phyloP scores from a whole-genome alignment of 2,888 invertebrate species.

The Galerucella pusilla region DNA sequence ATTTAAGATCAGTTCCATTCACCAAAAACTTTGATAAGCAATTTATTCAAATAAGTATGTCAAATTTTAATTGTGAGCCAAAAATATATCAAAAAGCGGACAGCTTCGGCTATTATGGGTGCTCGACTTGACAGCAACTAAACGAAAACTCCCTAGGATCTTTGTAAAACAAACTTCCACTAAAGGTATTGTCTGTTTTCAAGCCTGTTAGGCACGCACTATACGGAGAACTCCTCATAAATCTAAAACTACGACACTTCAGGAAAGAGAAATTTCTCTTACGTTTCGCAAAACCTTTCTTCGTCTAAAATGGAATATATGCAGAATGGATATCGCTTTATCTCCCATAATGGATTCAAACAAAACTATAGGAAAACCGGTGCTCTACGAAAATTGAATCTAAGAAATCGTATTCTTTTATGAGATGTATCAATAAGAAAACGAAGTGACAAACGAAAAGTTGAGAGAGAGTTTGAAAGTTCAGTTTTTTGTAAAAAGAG shows the following conservation, averaged over 20 bases:
- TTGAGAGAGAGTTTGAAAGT: conserved; percentile 48
- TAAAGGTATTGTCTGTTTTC: conserved; percentile 33
- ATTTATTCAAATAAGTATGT: too few species aligned
- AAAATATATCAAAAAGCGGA: conserved; percentile 8
- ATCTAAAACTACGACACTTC: conserved; percentile 33
- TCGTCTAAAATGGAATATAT: conserved; percentile 26
- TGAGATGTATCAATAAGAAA: conserved; percentile 53
- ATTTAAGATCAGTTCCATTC: too few species aligned
- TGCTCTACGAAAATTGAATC: conserved; percentile 49
- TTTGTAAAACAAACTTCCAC: conserved; percentile 25
- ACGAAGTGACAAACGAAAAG: conserved; percentile 51
- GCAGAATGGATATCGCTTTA: conserved; percentile 33
- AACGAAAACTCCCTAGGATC: conserved; percentile 16
- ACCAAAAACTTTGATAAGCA: too few species aligned
- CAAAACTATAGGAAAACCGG: conserved; percentile 30
- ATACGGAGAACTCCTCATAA: conserved; percentile 31
- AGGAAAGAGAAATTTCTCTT: conserved; percentile 27
- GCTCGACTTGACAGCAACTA: conserved; percentile 16
- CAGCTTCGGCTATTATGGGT: background rate
- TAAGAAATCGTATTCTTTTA: conserved; percentile 50
- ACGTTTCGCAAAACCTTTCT: conserved; percentile 24
- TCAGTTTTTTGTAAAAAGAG: conserved; percentile 46
- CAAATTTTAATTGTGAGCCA: background rate
- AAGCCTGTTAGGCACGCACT: conserved; percentile 37
- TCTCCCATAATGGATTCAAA: conserved; percentile 31